Base-by-base conservation (phyloP, 2,888 invertebrate species). In the Papilio gigon region DNA sequence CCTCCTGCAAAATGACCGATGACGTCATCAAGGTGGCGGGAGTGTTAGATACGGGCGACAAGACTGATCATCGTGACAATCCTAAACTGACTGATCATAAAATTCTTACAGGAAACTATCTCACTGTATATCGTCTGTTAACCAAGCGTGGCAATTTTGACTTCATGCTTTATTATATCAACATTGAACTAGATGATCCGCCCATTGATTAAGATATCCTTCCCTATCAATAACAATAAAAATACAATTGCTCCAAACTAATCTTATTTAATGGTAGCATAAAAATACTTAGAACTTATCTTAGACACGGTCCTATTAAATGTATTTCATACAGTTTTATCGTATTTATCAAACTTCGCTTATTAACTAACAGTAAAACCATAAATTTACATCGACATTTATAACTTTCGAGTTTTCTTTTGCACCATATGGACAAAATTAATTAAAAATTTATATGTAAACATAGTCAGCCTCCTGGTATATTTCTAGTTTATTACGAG, bases 331-430 rank as follows among this genome's bases (percentile, higher is more conserved):
- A 50, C 2, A 3, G 2, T 56, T 67, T 67, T 62, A 62, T 67
- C 30, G 27, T 33, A 33, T 53, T 53, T 50, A 63, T 63, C 58
- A 47, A 12, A 68, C 44, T 20, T 63, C 8, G 25, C 53, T 42
- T 40, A 58, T 37, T 33, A 63, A 12, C 30, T 40, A 59, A 64
- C 30, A 59, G n/a, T n/a, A 59, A 50, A 33, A 37, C 47, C 22
- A 68, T 64, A 68, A 68, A 68, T 56, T 35, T 63, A 40, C 47
- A 53, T 50, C 35, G 40, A 5, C 53, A n/a, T 30, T 3, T 42
- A 65, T 25, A 25, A 44, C 12, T 6, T 30, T 30, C 30, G n/a
- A 4, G 42, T 42, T 42, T 42, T 42, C 42, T 42, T 17, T 47
- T 47, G 8, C 4, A 44, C 2, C 12, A 14, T 14, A 40, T 35